phyloP scores from a whole-genome alignment of 2,888 invertebrate species.

The Athrips mouffetella region DNA sequence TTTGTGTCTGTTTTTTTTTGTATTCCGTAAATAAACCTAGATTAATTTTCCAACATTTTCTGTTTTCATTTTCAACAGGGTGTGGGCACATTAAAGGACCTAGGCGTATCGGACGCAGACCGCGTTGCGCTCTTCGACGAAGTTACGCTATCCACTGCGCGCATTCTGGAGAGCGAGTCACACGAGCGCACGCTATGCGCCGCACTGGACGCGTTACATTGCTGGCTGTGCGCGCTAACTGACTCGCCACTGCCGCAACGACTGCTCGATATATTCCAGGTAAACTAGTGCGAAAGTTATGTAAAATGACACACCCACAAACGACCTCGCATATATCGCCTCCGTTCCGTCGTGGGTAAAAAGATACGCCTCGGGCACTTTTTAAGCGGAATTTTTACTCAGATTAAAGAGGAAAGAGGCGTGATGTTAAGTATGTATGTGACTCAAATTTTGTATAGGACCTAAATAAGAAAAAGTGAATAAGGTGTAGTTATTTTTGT shows the following conservation, averaged over 20 bases:
- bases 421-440: no score
- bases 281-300: slow-evolving; percentile 16
- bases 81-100: slow-evolving; percentile 59
- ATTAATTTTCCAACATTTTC: slow-evolving; percentile 10
- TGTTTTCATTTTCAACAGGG: slow-evolving; percentile 37
- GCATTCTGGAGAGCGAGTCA: slow-evolving; percentile 90
- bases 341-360: no score
- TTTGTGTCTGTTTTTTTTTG: no score
- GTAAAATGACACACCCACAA: no score
- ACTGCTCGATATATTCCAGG: slow-evolving; percentile 41
- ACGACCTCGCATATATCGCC: no score
- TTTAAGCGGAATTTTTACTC: no score
- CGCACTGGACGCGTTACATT: slow-evolving; percentile 87
- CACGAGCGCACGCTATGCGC: slow-evolving; percentile 94
- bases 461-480: neutral
- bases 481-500: neutral
- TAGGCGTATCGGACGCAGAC: slow-evolving; percentile 79
- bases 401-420: no score
- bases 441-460: no score
- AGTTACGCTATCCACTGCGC: slow-evolving; percentile 83
- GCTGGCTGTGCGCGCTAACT: slow-evolving; percentile 81
- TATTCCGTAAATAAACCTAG: neutral
- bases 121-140: slow-evolving; percentile 76
- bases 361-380: no score
- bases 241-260: slow-evolving; percentile 66